phyloP scores from a whole-genome alignment of 1,140 invertebrate species.

The Dolichoris vasculosae region DNA sequence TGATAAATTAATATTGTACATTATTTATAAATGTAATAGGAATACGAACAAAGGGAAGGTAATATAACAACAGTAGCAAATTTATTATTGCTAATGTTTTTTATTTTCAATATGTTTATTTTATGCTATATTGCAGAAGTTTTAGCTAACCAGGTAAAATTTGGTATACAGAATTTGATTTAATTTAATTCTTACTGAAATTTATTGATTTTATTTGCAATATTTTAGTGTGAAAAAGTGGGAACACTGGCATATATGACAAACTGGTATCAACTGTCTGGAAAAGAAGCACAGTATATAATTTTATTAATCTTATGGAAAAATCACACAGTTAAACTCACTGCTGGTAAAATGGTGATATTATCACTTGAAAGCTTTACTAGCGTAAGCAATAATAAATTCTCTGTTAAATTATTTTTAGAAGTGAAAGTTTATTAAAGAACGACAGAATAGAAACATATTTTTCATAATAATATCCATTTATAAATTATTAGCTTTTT shows the following conservation, averaged over 20 bases:
- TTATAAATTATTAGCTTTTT: too few species aligned
- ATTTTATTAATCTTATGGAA: conserved; percentile 56
- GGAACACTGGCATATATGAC: conserved; percentile 43
- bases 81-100: conserved; percentile 37
- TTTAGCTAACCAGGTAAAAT: conserved; percentile 48
- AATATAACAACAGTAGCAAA: conserved; percentile 16
- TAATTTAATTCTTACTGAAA: neutral
- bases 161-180: neutral
- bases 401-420: too few species aligned
- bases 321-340: conserved; percentile 53
- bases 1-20: too few species aligned
- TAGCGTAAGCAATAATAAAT: conserved; percentile 45
- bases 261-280: conserved; percentile 57
- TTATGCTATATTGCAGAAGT: conserved; percentile 55
- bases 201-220: neutral
- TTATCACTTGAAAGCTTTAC: conserved; percentile 58
- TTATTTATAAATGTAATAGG: conserved; percentile 35
- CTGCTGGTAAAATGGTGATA: conserved; percentile 54
- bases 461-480: too few species aligned
- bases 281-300: conserved; percentile 48
- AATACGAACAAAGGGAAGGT: conserved; percentile 54
- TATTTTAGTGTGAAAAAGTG: conserved; percentile 44
- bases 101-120: conserved; percentile 55
- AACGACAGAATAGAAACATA: too few species aligned
- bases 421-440: too few species aligned